These are phyloP conservation scores for Drosophila dunni DNA, from an alignment of 1,140 invertebrate genomes.

Conservation along the genomic window DNA sequence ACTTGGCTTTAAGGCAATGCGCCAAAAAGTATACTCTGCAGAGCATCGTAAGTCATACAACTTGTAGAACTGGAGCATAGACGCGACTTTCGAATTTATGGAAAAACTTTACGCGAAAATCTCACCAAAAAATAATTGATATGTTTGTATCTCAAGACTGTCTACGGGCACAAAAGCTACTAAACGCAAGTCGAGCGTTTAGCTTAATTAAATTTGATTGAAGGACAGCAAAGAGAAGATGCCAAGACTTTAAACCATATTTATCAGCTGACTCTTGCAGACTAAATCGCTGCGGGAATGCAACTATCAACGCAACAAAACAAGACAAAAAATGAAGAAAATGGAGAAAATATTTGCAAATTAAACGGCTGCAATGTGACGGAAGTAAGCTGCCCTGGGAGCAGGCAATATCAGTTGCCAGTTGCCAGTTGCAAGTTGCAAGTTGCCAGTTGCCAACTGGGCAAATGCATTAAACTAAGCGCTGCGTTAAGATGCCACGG, in stretches of 20 bases:
- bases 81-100: constrained; percentile 72
- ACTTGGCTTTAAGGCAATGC: constrained; percentile 65
- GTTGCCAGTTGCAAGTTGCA: background rate
- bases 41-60: constrained; percentile 63
- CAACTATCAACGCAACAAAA: constrained; percentile 12
- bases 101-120: constrained; percentile 44
- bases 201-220: constrained; percentile 48
- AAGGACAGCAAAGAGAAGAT: constrained; percentile 5
- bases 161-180: background rate
- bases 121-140: constrained; percentile 28
- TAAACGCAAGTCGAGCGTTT: constrained; percentile 34
- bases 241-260: constrained; percentile 15
- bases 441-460: constrained; percentile 23
- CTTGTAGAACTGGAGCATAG: constrained; percentile 39
- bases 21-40: constrained; percentile 62
- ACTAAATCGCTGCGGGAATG: constrained; percentile 5
- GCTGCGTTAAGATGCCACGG: constrained; percentile 54
- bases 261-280: constrained; percentile 21
- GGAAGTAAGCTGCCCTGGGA: constrained; percentile 60
- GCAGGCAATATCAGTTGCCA: background rate
- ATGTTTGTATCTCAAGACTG: background rate
- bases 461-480: constrained; percentile 75
- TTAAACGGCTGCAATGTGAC: constrained; percentile 73
- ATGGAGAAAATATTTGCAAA: constrained; percentile 63
- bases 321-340: constrained; percentile 12